A percentile compares a stretch with the other conserved stretches of the same genome.
phyloP scores from a whole-genome alignment of 2,888 invertebrate species.

The Willowsia nigromaculata region DNA sequence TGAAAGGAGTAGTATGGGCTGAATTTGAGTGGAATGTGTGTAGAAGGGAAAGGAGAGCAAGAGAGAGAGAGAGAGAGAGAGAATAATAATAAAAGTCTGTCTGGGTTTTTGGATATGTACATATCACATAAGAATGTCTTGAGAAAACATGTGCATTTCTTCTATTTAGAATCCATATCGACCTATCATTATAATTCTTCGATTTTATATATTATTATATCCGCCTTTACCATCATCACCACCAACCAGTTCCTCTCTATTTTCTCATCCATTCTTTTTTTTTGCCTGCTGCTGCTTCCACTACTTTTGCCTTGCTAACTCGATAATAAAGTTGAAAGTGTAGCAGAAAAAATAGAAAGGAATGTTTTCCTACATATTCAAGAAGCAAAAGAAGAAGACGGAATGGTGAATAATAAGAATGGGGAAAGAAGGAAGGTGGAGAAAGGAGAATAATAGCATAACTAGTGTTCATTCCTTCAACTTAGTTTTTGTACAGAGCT shows the following conservation, averaged over 20 bases:
- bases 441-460: constrained; percentile 45
- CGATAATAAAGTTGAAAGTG: constrained; percentile 45
- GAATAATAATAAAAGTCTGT: constrained; percentile 52
- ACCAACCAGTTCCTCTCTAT: neutral
- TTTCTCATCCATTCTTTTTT: constrained; percentile 23
- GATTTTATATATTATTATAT: neutral
- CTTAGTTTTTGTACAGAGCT: neutral
- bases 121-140: neutral
- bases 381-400: constrained; percentile 24
- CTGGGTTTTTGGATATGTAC: neutral
- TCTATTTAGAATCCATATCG: neutral
- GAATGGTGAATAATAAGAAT: constrained; percentile 37
- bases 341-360: neutral
- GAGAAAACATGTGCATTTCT: neutral
- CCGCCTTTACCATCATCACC: neutral
- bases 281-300: neutral
- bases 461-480: neutral
- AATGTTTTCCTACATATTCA: neutral
- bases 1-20: constrained; percentile 43
- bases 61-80: neutral
- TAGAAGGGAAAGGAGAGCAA: neutral
- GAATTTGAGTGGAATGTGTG: constrained; percentile 30
- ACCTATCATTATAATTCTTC: neutral
- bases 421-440: constrained; percentile 5
- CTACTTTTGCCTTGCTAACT: constrained; percentile 33